Percentiles rank a stretch among this genome's conserved stretches.
These are phyloP conservation scores for Eurytoma adleriae DNA, from an alignment of 2,888 invertebrate species.

Conservation along the genomic window DNA sequence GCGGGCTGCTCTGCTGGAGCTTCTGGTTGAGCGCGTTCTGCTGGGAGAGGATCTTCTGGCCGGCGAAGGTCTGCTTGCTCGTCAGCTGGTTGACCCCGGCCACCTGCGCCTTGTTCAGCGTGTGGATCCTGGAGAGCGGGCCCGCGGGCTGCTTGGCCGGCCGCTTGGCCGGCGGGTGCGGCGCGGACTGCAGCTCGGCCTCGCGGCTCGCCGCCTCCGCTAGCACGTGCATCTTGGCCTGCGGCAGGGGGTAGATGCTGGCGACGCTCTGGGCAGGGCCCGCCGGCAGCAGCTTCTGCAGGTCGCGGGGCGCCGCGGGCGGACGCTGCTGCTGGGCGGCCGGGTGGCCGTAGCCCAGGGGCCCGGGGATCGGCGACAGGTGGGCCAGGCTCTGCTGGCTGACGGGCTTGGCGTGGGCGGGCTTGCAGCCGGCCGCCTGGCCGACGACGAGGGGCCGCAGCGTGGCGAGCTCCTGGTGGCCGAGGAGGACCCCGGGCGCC, in stretches of 20 bases:
- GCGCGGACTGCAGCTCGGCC: constrained; percentile 46
- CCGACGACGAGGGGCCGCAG: constrained; percentile 31
- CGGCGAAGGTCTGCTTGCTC: constrained; percentile 63
- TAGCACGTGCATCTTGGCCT: constrained; percentile 52
- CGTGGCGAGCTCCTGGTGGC: constrained; percentile 51
- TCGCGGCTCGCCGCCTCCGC: constrained; percentile 54
- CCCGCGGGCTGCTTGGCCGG: constrained; percentile 11
- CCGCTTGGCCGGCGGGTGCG: constrained; percentile 36
- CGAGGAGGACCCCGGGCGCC: not conserved
- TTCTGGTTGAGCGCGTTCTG: constrained; percentile 55
- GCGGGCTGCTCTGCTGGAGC: constrained; percentile 40
- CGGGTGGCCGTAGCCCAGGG: constrained; percentile 58
- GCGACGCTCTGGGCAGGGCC: constrained; percentile 4
- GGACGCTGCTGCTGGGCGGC: constrained; percentile 51
- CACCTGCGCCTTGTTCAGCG: constrained; percentile 43
- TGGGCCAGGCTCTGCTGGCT: constrained; percentile 45
- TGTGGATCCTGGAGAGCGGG: constrained; percentile 28
- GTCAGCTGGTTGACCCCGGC: constrained; percentile 55
- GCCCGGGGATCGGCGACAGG: constrained; percentile 58
- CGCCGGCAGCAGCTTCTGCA: constrained; percentile 24
- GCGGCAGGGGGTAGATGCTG: constrained; percentile 36
- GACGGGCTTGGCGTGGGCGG: not conserved
- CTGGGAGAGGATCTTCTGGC: constrained; percentile 62
- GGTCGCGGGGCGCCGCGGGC: constrained; percentile 3
- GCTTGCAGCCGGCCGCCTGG: not conserved